Conservation (phyloP, 2,888 invertebrate genomes). For the Chydorus sphaericus region DNA sequence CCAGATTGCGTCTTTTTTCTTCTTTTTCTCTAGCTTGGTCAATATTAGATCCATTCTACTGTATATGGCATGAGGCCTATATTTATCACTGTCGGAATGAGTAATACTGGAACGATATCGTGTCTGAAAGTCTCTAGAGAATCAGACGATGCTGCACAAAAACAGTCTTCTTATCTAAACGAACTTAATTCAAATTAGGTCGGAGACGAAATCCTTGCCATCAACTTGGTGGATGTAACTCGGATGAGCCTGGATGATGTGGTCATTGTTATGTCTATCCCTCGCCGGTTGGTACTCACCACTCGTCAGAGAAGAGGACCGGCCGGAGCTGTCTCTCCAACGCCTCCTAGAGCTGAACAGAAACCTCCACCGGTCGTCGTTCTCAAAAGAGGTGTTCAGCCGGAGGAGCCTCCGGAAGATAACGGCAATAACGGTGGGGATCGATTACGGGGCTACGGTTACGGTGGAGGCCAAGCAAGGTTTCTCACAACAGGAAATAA, state of each 20-base stretch:
- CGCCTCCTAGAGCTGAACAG: slow-evolving; percentile 38
- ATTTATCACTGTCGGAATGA: too few species aligned
- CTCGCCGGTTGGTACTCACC: slow-evolving; percentile 81
- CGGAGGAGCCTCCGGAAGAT: slow-evolving; percentile 40
- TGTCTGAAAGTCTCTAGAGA: too few species aligned
- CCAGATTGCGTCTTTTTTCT: not conserved
- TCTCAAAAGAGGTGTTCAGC: slow-evolving; percentile 66
- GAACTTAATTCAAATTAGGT: slow-evolving; percentile 46
- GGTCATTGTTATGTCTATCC: slow-evolving; percentile 98
- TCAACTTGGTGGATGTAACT: slow-evolving; percentile 93
- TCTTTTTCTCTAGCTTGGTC: not conserved
- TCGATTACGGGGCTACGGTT: slow-evolving; percentile 3
- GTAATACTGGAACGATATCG: too few species aligned
- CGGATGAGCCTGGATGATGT: slow-evolving; percentile 98
- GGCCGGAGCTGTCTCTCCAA: slow-evolving; percentile 25
- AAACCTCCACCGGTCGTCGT: slow-evolving; percentile 85
- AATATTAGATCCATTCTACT: too few species aligned
- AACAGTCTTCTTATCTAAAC: too few species aligned
- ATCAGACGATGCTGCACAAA: too few species aligned
- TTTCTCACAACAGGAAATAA: not conserved
- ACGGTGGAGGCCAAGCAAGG: not conserved
- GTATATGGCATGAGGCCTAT: too few species aligned
- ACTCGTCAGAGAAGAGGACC: slow-evolving; percentile 49
- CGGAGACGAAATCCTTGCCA: slow-evolving; percentile 95
- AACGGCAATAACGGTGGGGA: slow-evolving; percentile 20